Evolutionary conservation across 37 sponge, comb jelly and placozoan genomes (phyloP).

Genomic region (Aplysina aerophoba): DNA sequence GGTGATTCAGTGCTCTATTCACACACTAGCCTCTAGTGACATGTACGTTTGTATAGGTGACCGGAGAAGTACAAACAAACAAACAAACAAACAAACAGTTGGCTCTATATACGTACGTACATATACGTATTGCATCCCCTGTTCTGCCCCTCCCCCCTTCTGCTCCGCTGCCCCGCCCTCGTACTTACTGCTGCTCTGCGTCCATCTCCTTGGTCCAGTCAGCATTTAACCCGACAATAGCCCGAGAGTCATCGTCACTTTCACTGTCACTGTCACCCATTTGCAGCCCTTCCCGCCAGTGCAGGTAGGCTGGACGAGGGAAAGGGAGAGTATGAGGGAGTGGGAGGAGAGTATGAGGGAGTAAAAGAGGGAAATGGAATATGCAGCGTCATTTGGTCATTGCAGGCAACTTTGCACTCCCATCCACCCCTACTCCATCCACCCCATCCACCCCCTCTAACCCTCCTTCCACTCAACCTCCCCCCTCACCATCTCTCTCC

Average conservation of each 20-base stretch:
- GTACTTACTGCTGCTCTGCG: too few relatives aligned
- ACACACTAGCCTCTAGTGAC: too few relatives aligned
- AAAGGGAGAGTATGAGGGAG: not conserved
- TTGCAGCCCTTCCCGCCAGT: not conserved
- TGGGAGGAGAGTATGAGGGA: not conserved
- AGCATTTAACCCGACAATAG: not conserved
- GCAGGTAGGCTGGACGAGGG: not conserved
- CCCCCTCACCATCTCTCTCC: constrained; percentile 19
- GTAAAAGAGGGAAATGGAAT: not conserved
- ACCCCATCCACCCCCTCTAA: not conserved
- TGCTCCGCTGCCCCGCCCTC: too few relatives aligned
- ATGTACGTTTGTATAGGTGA: too few relatives aligned
- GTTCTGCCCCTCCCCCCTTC: too few relatives aligned
- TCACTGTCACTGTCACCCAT: constrained; percentile 15
- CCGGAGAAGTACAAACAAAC: too few relatives aligned
- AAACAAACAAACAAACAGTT: too few relatives aligned
- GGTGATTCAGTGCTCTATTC: too few relatives aligned
- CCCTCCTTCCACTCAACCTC: too few relatives aligned
- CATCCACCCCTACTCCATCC: not conserved
- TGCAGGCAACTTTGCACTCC: not conserved
- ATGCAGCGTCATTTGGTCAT: not conserved
- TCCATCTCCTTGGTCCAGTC: constrained; percentile 32
- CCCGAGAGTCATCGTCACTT: not conserved
- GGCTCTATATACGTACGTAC: too few relatives aligned
- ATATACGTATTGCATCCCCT: too few relatives aligned